Conservation (phyloP, 2,888 invertebrate species). For the Meta bourneti region DNA sequence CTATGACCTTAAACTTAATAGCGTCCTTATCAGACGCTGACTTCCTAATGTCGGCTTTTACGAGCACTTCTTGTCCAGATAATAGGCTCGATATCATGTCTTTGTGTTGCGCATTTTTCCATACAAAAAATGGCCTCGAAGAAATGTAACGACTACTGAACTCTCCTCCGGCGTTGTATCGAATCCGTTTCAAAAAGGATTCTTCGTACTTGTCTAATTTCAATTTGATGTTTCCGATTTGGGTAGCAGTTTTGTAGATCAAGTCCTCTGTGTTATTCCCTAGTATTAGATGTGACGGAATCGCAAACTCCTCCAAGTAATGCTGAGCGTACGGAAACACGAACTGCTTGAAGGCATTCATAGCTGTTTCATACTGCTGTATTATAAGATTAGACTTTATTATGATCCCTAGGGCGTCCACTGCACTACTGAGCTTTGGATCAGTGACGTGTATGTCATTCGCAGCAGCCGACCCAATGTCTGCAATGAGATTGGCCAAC, state of each 20-base stretch:
- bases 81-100: no score
- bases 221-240: not conserved
- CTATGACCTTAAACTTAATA: no score
- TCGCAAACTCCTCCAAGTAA: slow-evolving; percentile 3
- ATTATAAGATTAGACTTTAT: slow-evolving; percentile 29
- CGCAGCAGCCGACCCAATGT: no score
- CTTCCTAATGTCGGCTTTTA: no score
- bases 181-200: not conserved
- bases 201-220: not conserved
- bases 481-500: no score
- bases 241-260: not conserved
- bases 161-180: not conserved
- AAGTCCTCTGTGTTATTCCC: not conserved
- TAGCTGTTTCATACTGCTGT: slow-evolving; percentile 3
- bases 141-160: slow-evolving; percentile 8
- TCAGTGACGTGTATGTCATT: no score
- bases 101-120: no score
- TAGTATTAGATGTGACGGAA: no score
- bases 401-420: not conserved
- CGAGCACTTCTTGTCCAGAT: no score
- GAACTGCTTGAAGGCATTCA: slow-evolving; percentile 39
- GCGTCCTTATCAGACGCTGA: no score
- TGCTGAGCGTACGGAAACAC: slow-evolving; percentile 40
- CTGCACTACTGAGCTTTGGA: no score
- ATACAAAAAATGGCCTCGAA: no score